These are phyloP conservation scores for Pammene aurita DNA, from an alignment of 2,888 invertebrate species.

Conservation along the genomic window DNA sequence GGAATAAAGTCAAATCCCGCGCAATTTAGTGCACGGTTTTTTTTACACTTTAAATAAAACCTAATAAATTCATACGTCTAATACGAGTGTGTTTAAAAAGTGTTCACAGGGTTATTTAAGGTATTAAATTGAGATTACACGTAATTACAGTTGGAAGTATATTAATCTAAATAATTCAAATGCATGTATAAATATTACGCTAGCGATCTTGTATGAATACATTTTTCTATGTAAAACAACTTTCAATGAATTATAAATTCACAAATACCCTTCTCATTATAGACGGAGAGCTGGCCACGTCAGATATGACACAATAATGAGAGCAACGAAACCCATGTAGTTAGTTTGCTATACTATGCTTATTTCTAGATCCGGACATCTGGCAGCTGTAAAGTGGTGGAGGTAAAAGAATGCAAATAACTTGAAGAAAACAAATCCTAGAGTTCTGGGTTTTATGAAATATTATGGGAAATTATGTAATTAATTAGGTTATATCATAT, in stretches of 20 bases:
- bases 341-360: too few relatives aligned
- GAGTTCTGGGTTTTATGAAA: too few relatives aligned
- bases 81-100: not conserved
- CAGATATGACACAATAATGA: too few relatives aligned
- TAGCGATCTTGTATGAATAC: constrained; percentile 1
- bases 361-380: too few relatives aligned
- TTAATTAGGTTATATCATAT: too few relatives aligned
- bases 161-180: constrained; percentile 1
- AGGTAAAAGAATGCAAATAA: too few relatives aligned
- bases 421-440: too few relatives aligned
- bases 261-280: constrained; percentile 27
- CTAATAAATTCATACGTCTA: not conserved
- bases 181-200: not conserved
- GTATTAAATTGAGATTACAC: not conserved
- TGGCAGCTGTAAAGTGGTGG: too few relatives aligned
- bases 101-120: not conserved
- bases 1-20: not conserved
- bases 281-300: too few relatives aligned
- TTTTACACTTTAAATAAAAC: not conserved
- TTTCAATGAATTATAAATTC: constrained; percentile 30
- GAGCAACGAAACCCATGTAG: too few relatives aligned
- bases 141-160: not conserved
- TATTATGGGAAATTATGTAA: too few relatives aligned
- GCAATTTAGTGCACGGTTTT: not conserved
- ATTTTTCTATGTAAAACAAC: constrained; percentile 17